Evolutionary conservation across 2,888 invertebrate genomes (phyloP), one percentile per base, ranked within the genome.

Genomic region (Apamea sordens): DNA sequence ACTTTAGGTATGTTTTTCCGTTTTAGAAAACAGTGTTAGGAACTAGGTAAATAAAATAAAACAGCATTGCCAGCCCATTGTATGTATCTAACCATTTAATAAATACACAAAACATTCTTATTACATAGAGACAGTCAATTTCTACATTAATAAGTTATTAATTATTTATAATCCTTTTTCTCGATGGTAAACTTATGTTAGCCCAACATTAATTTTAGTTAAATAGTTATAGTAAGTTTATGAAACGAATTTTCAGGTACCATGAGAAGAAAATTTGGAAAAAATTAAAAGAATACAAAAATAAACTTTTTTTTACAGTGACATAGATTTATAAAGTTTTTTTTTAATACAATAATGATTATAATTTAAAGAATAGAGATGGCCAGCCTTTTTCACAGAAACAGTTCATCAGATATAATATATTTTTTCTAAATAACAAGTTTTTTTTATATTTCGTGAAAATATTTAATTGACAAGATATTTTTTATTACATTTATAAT

Each of bases 111-210:
- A 94, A 93, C 91, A 88, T 90, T 90, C 91, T 92, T 92, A 91
- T 88, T 89, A 86, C 80, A 89, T 91, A 93, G 90, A 93, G 92
- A 95, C 93, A 94, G 94, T 94, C 93, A 93, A 90, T 93, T 92
- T 93, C 93, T 91, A 93, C 92, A 88, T 90, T 91, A 90, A 82
- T 89, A 85, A 88, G 87, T 86, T 88, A 88, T 50, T 89, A 84
- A 81, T 85, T 88, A 90, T 75, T 86, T 77, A 77, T 89, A 88
- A 87, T 91, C 89, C 82, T 79, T 86, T 80, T 85, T 89, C 82
- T 92, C 93, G 95, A 95, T 96, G 96, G 95, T 95, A 96, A 96
- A 95, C 95, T 95, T 96, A 96, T 93, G 95, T 91, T 89, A 89
- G 82, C 79, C 82, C 76, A 86, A 85, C 86, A 86, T 82, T 85